These are phyloP conservation scores for Glandiceps talaboti DNA, from an alignment of 53 echinoderm and acorn worm species.

Conservation along the genomic window DNA sequence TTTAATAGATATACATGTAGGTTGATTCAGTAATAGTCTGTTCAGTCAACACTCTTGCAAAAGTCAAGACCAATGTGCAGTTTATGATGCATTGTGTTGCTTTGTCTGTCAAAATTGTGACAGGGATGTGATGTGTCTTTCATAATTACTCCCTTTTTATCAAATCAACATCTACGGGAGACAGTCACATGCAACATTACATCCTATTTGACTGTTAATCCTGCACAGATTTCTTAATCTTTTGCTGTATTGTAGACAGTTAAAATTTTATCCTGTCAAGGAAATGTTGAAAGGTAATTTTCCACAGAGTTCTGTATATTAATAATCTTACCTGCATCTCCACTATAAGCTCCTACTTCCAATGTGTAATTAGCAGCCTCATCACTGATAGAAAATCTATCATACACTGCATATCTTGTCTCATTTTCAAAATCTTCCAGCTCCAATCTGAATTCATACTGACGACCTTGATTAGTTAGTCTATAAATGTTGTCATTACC, in stretches of 20 bases:
- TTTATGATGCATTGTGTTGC: too few relatives aligned
- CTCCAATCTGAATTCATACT: slow-evolving; percentile 61
- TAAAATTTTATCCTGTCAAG: neutral
- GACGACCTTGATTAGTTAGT: slow-evolving; percentile 49
- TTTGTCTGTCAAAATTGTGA: too few relatives aligned
- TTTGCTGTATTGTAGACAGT: neutral
- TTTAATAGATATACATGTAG: too few relatives aligned
- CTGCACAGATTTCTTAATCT: neutral
- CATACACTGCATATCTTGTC: slow-evolving; percentile 41
- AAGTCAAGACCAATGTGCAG: too few relatives aligned
- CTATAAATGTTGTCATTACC: slow-evolving; percentile 71
- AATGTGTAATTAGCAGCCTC: slow-evolving; percentile 77
- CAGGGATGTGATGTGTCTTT: too few relatives aligned
- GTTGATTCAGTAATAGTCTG: too few relatives aligned
- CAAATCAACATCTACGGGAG: too few relatives aligned
- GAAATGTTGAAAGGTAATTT: neutral
- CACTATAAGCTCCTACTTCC: slow-evolving; percentile 36
- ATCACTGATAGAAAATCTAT: slow-evolving; percentile 47
- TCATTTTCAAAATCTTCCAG: slow-evolving; percentile 61
- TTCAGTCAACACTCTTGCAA: too few relatives aligned
- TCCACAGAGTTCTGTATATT: neutral
- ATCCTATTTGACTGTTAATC: neutral
- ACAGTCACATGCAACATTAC: too few relatives aligned
- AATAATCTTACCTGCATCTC: slow-evolving; percentile 9
- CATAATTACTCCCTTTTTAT: too few relatives aligned